Evolutionary conservation across 2,113 vertebrate genomes (phyloP).

Genomic region (Ardeotis arabs): DNA sequence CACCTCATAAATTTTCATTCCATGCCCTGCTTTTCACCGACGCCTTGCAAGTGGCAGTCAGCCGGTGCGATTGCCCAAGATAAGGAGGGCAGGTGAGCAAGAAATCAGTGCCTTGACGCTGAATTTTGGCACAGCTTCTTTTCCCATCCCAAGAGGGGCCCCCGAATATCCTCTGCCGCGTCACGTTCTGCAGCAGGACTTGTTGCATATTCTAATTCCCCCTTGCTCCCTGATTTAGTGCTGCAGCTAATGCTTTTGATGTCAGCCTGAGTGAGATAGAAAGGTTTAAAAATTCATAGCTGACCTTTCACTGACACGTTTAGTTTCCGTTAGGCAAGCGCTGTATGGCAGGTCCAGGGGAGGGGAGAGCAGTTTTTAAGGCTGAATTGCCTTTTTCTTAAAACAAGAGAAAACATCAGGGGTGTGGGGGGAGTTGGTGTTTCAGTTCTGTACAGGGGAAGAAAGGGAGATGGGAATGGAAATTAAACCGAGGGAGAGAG

Average conservation of each 20-base stretch:
- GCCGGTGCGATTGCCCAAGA: not conserved
- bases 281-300: slow-evolving; percentile 67
- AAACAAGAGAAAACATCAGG: slow-evolving; percentile 1
- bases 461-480: not conserved
- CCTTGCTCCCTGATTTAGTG: slow-evolving; percentile 50
- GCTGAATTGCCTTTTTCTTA: slow-evolving; percentile 38
- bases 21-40: not conserved
- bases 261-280: slow-evolving; percentile 59
- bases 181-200: not conserved
- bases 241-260: slow-evolving; percentile 61
- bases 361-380: not conserved
- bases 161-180: not conserved
- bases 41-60: not conserved
- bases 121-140: not conserved
- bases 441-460: slow-evolving; percentile 1
- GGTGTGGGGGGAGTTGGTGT: not conserved
- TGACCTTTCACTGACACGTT: slow-evolving; percentile 64
- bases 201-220: slow-evolving; percentile 64
- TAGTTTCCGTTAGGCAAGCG: not conserved
- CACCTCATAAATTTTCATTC: not conserved
- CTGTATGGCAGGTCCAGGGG: not conserved
- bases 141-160: not conserved
- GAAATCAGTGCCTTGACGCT: not conserved
- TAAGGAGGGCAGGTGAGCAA: not conserved
- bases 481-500: slow-evolving; percentile 25